phyloP scores from a whole-genome alignment of 2,113 vertebrate genomes.

The Sclerurus mexicanus region DNA sequence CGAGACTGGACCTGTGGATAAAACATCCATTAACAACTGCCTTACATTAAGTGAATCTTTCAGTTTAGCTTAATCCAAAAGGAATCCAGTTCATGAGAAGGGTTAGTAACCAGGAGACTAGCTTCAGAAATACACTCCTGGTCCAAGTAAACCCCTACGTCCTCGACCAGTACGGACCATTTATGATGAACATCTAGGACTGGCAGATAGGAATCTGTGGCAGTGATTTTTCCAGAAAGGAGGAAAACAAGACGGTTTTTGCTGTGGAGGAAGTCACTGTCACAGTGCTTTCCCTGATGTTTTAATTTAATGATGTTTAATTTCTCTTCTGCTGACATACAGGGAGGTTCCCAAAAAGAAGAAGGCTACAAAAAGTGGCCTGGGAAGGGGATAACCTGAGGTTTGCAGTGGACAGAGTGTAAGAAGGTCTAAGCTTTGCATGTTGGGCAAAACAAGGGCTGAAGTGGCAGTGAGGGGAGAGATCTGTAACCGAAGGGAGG shows the following conservation, averaged over 20 bases:
- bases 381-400: not conserved
- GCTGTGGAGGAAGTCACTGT: not conserved
- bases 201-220: not conserved
- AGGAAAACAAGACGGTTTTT: not conserved
- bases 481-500: not conserved
- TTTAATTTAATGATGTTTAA: not conserved
- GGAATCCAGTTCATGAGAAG: not conserved
- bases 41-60: not conserved
- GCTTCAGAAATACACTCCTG: not conserved
- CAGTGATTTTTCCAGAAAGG: not conserved
- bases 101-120: not conserved
- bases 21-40: not conserved
- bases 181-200: not conserved
- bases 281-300: not conserved
- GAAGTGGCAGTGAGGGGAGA: not conserved
- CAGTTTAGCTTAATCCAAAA: not conserved
- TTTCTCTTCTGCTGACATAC: not conserved
- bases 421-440: not conserved
- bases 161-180: not conserved
- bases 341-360: not conserved
- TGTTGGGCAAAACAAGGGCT: not conserved
- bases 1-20: not conserved
- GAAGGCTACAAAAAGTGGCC: not conserved
- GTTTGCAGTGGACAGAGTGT: not conserved
- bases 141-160: not conserved